Evolutionary conservation across 64 coral and sea anemone species (phyloP), one percentile per base, ranked within the genome.

Genomic region (Montipora efflorescens): DNA sequence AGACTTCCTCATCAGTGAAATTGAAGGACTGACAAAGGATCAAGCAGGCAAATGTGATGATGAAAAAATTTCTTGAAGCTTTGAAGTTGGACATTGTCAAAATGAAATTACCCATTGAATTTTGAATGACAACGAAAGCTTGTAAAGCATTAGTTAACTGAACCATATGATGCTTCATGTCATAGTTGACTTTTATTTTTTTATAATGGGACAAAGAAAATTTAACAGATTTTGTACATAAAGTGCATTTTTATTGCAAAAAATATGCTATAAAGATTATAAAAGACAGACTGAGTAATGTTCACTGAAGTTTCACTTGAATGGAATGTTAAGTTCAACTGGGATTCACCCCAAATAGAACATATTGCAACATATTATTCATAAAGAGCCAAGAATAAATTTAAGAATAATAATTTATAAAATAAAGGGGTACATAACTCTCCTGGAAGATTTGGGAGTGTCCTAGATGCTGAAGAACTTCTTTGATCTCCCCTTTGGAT

Each of bases 1-100:
- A 44, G 74, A 93, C 46, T 93, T 88, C 48, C 76, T 93, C 59
- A 50, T 87, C 5, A 86, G 87, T 46, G 92, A 93, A 80, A 81
- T 93, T 19, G 58, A 93, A 55, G 77, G 87, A 16, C 15, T 93
- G 83, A 87, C 59, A 16, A 77, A 76, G 79, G 79, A 58, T 18
- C 72, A 59, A 71, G 49, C 62, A n/a, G 15, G 70, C 67, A 46
- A 22, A 20, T 2, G 2, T 10, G 18, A 18, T 4, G 66, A 70
- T 1, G 7, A 71, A 8, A 70, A 48, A 21, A 18, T 64, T 70
- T 3, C 82, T 85, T 69, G 76, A 78, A 6, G 13, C 12, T 83
- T 13, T 44, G 0, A 67, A 46, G 12, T 67, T 8, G 13, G 15
- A 67, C 6, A 47, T 7, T 67, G 58, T 67, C 62, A 57, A 8